Evolutionary conservation across 1,140 invertebrate species (phyloP).

Genomic region (Polyergus mexicanus): DNA sequence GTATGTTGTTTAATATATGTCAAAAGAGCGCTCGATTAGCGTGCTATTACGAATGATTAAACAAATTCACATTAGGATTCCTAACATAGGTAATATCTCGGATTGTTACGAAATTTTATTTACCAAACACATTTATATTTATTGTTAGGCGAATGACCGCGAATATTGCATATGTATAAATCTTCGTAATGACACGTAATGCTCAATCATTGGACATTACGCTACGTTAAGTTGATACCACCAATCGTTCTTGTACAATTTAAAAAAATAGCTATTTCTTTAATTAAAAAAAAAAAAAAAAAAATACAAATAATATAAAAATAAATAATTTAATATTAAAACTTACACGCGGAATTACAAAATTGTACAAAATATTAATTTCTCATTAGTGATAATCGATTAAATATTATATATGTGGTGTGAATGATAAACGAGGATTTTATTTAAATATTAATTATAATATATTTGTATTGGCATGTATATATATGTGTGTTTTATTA

Average conservation of each 20-base stretch:
- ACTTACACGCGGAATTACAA: background rate
- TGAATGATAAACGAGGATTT: no score
- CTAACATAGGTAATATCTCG: background rate
- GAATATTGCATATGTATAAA: background rate
- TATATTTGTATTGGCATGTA: no score
- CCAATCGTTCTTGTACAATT: slow-evolving; percentile 12
- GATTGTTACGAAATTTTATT: no score
- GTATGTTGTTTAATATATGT: background rate
- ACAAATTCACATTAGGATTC: background rate
- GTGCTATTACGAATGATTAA: background rate
- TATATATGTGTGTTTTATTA: no score
- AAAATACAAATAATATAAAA: no score
- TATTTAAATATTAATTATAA: no score
- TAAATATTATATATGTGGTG: no score
- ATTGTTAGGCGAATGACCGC: no score
- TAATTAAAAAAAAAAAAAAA: no score
- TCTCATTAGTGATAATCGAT: no score
- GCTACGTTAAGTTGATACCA: background rate
- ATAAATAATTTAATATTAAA: background rate
- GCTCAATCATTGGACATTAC: background rate
- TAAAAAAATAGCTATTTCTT: background rate
- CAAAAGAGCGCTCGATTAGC: background rate
- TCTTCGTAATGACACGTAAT: slow-evolving; percentile 28
- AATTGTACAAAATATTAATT: background rate
- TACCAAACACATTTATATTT: no score